phyloP scores from a whole-genome alignment of 2,888 invertebrate species.

The Sthenelais limicola region DNA sequence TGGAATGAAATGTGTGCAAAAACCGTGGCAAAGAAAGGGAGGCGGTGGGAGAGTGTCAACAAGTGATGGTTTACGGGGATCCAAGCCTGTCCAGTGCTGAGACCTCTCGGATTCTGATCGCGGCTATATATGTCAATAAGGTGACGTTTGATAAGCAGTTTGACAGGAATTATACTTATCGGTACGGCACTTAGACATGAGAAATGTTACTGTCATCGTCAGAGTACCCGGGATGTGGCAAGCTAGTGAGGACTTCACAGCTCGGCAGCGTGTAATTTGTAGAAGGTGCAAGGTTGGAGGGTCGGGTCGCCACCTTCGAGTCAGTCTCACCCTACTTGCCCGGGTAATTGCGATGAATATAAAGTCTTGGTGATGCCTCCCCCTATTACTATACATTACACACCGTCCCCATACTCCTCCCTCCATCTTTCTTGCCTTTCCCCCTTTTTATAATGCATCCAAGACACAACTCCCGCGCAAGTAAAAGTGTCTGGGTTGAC shows the following conservation, averaged over 20 bases:
- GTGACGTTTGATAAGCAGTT: too few relatives aligned
- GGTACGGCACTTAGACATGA: too few relatives aligned
- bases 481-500: background rate
- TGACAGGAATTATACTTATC: too few relatives aligned
- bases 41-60: too few relatives aligned
- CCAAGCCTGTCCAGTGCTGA: too few relatives aligned
- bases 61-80: too few relatives aligned
- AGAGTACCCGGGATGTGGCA: slow-evolving; percentile 24
- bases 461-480: background rate
- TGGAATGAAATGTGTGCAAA: too few relatives aligned
- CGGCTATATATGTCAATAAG: too few relatives aligned
- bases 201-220: too few relatives aligned
- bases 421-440: background rate
- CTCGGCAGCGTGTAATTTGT: slow-evolving; percentile 21
- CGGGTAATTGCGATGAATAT: slow-evolving; percentile 23
- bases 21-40: too few relatives aligned
- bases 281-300: slow-evolving; percentile 12
- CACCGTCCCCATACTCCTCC: background rate
- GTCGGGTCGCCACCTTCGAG: slow-evolving; percentile 25
- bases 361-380: background rate
- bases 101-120: too few relatives aligned
- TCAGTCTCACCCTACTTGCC: slow-evolving; percentile 18
- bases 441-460: background rate
- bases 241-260: slow-evolving; percentile 14
- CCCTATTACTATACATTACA: background rate